These are phyloP conservation scores for Drosophila parthenogenetica DNA, from an alignment of 2,888 invertebrate species.

Conservation along the genomic window DNA sequence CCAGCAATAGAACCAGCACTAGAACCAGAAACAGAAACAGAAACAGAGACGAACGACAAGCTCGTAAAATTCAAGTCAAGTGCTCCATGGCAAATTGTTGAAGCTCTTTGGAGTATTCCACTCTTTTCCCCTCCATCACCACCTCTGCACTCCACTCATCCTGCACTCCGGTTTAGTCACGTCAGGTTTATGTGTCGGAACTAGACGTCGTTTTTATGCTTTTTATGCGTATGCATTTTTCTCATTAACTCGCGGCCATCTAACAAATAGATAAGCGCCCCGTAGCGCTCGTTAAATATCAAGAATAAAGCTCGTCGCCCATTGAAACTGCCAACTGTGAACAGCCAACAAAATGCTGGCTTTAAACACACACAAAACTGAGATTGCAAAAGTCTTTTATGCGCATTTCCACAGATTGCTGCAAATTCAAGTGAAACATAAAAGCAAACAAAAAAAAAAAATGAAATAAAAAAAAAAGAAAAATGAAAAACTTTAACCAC, in stretches of 20 bases:
- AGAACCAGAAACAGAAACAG: not conserved
- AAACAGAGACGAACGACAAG: slow-evolving; percentile 14
- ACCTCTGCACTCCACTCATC: not conserved
- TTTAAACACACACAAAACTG: slow-evolving; percentile 33
- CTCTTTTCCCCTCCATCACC: not conserved
- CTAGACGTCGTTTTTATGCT: slow-evolving; percentile 64
- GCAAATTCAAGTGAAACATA: slow-evolving; percentile 15
- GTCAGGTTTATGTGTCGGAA: slow-evolving; percentile 72
- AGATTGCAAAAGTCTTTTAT: slow-evolving; percentile 41
- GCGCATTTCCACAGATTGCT: slow-evolving; percentile 24
- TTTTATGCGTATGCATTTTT: slow-evolving; percentile 72
- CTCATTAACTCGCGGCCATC: slow-evolving; percentile 69
- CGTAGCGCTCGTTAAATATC: slow-evolving; percentile 60
- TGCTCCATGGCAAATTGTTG: slow-evolving; percentile 26
- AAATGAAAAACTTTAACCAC: slow-evolving; percentile 8
- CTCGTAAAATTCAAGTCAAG: slow-evolving; percentile 61
- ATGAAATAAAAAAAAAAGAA: not conserved
- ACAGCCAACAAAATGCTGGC: slow-evolving; percentile 43
- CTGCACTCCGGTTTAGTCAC: slow-evolving; percentile 11
- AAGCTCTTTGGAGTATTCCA: slow-evolving; percentile 13
- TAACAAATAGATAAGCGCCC: slow-evolving; percentile 64
- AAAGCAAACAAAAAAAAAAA: not conserved
- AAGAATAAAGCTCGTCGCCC: slow-evolving; percentile 37
- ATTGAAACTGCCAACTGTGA: slow-evolving; percentile 22
- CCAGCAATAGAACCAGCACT: not conserved